Evolutionary conservation across 2,797 vertebrate genomes (phyloP).

Genomic region (Sebastes iracundus): DNA sequence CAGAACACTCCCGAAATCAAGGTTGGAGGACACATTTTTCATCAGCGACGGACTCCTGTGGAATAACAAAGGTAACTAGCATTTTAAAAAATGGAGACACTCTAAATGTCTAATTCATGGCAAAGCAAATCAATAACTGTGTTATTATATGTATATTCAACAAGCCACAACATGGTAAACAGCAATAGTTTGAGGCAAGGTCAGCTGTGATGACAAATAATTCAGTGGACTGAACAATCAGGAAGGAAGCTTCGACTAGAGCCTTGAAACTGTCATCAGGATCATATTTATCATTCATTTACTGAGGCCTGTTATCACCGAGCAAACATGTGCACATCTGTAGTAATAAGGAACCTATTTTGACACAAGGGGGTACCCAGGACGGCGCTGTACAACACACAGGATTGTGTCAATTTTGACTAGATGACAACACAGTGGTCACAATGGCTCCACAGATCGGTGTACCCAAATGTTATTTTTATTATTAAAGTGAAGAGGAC

Average conservation of each 20-base stretch:
- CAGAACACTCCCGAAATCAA: constrained; percentile 86
- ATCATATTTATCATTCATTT: background rate
- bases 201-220: constrained; percentile 23
- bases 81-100: background rate
- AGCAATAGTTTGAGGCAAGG: constrained; percentile 30
- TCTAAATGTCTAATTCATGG: constrained; percentile 7
- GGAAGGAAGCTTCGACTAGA: background rate
- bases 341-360: background rate
- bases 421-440: too few species aligned
- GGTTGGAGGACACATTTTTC: constrained; percentile 88
- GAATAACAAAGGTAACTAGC: constrained; percentile 31
- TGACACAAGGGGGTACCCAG: too few species aligned
- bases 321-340: background rate
- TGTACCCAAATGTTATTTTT: too few species aligned
- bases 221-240: background rate
- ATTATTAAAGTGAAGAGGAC: too few species aligned
- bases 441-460: too few species aligned
- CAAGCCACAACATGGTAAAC: background rate
- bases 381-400: too few species aligned
- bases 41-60: constrained; percentile 89
- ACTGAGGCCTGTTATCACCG: background rate
- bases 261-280: background rate
- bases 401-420: fast-evolving
- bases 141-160: background rate
- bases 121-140: constrained; percentile 9